Evolutionary conservation across 2,113 vertebrate genomes (phyloP), one percentile per base, ranked within the genome.

Genomic region (Chiloscyllium plagiosum): DNA sequence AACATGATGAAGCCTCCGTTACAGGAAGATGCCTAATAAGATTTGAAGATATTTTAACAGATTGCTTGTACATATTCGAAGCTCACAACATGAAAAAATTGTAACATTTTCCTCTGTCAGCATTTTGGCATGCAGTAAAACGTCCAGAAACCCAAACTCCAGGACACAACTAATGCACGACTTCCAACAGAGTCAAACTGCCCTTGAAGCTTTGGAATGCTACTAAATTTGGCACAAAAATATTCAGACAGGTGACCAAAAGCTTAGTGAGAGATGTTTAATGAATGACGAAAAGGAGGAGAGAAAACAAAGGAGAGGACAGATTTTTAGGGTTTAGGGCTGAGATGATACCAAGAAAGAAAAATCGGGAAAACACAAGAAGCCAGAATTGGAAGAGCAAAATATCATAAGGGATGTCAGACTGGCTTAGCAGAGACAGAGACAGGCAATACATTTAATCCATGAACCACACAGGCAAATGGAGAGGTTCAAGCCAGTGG

Each of bases 1-100:
- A 99, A 97, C 96, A 99, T 99, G 94, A 97, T 97, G 97, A 98
- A 97, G 70, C 66, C 96, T 56, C 15, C 13, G 17, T 56, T 26
- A 24, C 2, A 37, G 52, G 26, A 66, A 1, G 24, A 4, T 37
- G 17, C 61, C 29, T 66, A 22, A 26, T 29, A 37, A 93, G 65
- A 68, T 6, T 17, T 37, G 2, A n/a, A 66, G 37, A 61, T 92
- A 65, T 66, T 93, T 93, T 37, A 10, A 61, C 66, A 19, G 65
- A 22, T 93, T 83, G 17, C 37, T 83, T 87, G 6, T 52, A 87
- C 6, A 29, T 87, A 26, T 12, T 61, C 56, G 7, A 61, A 61
- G 10, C 56, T 61, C 56, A 61, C 10, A 61, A 61, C 56, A 61
- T 15, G 10, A 89, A 61, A 61, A 89, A 56, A 10, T 2, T 4